A percentile compares a stretch with the other conserved stretches of the same genome.
These are phyloP conservation scores for Lepidothrix coronata DNA, from an alignment of 2,113 vertebrate genomes.

Conservation along the genomic window DNA sequence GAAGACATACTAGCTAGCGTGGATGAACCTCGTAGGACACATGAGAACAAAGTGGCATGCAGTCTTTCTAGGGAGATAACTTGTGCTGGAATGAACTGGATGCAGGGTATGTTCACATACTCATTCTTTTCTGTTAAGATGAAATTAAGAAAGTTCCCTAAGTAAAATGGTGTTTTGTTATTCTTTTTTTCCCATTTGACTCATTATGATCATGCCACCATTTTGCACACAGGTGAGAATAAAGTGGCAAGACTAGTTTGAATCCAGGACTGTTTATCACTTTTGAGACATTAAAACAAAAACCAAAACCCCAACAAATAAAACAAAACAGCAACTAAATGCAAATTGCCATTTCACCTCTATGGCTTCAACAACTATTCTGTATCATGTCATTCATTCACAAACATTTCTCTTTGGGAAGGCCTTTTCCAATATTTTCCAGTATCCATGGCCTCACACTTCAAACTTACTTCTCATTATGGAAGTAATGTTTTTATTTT, in stretches of 20 bases:
- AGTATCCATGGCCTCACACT: neutral
- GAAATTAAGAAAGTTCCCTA: neutral
- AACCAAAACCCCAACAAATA: neutral
- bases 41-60: neutral
- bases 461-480: neutral
- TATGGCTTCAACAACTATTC: neutral
- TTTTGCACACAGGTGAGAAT: neutral
- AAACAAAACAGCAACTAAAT: neutral
- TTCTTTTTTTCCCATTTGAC: neutral
- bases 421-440: neutral
- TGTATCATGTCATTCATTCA: neutral
- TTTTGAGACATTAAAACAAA: neutral
- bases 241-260: neutral
- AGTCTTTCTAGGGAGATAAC: neutral
- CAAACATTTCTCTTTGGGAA: neutral
- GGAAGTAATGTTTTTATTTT: neutral
- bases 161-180: neutral
- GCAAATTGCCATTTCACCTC: neutral
- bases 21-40: neutral
- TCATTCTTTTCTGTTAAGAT: neutral
- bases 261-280: neutral
- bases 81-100: neutral
- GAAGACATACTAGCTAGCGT: rapidly evolving
- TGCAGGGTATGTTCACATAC: neutral
- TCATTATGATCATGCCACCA: neutral